Base-by-base conservation (phyloP, 2,888 invertebrate species). In the Philereme vetulata region DNA sequence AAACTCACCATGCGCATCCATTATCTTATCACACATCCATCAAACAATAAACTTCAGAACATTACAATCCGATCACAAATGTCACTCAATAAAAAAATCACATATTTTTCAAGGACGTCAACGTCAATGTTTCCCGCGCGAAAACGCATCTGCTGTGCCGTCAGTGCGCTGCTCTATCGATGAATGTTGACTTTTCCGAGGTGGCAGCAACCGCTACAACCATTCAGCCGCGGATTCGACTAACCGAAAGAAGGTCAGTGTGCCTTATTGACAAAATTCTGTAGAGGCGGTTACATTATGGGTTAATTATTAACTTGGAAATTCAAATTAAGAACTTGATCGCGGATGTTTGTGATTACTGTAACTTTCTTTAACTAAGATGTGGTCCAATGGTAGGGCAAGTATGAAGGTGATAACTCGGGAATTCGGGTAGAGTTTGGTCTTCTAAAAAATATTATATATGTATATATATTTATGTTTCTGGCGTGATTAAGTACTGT, bases 121-220 rank as follows among this genome's bases (percentile, higher is more conserved):
- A 64, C 57, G 58, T 65, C 59, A 64, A 56, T 56, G 43, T 57
- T 69, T 65, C 65, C 65, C 69, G 69, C 69, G 69, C 69, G 66
- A 60, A 58, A 62, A 58, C 53, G 62, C 62, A 58, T 62, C 56
- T 46, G 57, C 54, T 51, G 64, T 64, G 54, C 61, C 60, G 50
- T 44, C 64, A 50, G 49, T 48, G 60, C 61, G 61, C 58, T 64
- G 64, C 48, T 63, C 67, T 63, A 60, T 57, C 65, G 65, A 40
- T 51, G 60, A 70, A 54, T 70, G 67, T 57, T 64, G 62, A 54
- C 60, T 64, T 62, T 59, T 60, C 65, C 64, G 57, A 42, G 51
- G 47, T 43, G 53, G 64, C 64, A 61, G 58, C 57, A 53, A 58
- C 48, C 33, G 56, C 54, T 53, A 56, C 56, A 60, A 58, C 61